Evolutionary conservation across 2,888 invertebrate species (phyloP), one percentile per base, ranked within the genome.

Genomic region (Oligia strigilis): DNA sequence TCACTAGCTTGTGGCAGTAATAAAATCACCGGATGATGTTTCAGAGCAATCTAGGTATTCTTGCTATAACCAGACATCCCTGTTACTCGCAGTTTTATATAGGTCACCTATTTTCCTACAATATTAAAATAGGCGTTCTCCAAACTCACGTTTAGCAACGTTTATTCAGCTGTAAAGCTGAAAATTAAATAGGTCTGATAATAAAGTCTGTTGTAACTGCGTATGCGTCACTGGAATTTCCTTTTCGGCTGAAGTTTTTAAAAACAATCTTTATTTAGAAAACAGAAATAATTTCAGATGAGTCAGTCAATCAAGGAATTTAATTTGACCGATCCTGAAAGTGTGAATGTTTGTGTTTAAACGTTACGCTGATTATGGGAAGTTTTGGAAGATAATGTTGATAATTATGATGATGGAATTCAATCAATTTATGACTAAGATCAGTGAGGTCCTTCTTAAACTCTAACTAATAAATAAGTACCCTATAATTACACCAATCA

Each of bases 161-260:
- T 83, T 72, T 81, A 66, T 82, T 66, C 88, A 88, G 80, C 76
- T 85, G 88, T 78, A 79, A n/a, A 5, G 23, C 70, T 70, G 70
- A 58, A 64, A 74, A 82, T 78, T 64, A 83, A 73, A 65, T 78
- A 82, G 72, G 29, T 71, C 58, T 58, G 72, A 36, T 60, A 52
- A 43, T 80, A 67, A 62, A 69, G 36, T 46, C 71, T 78, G 43
- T 40, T 72, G 58, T 60, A 72, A 72, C 40, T 43, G 4, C 65
- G 62, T 13, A 29, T 65, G 75, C 70, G 87, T 82, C 86, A 80
- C 72, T 87, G 87, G 87, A 72, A 88, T 88, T 88, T 88, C 88
- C 87, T 88, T 66, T 78, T 70, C 67, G 40, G 69, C 40, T 81
- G 62, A 64, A 67, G 60, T 81, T 83, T 82, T 88, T 78, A 80